Evolutionary conservation across 2,113 vertebrate species (phyloP), one percentile per base, ranked within the genome.

Genomic region (Gasterosteus aculeatus): DNA sequence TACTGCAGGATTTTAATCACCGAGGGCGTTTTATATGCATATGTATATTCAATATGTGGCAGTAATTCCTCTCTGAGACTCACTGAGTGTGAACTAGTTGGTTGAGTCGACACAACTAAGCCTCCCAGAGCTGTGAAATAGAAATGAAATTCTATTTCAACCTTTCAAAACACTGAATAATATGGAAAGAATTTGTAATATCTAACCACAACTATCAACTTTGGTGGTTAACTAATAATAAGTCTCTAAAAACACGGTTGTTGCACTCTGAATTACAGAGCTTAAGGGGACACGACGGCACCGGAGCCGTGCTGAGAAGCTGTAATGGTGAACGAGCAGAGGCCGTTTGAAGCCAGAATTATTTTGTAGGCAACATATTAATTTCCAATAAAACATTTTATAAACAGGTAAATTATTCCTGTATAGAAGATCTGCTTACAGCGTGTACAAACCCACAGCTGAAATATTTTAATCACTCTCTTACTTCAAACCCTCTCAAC

Each of bases 381-480:
- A 79, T 81, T 86, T 85, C 54, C 29, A 61, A 60, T 64, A 47
- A 68, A 78, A 56, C 31, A 60, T 38, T 74, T 69, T 51, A 2
- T 69, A 62, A 72, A 69, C 72, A 7, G 22, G 18, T 39, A 82
- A 72, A 74, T 77, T 68, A 77, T 71, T 87, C 29, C 49, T 47
- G 64, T 11, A 16, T 22, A 5, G 31, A 62, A 38, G 54, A 76
- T 22, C 41, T 69, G 47, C 46, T 49, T 76, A 10, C 26, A 7
- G 59, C 2, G 15, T 59, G 39, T 38, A 75, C 35, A 70, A 72
- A 68, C 29, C 42, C 12, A 35, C 14, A 58, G 65, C 67, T 75
- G 65, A 79, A 79, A 75, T 14, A 73, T 89, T 85, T 87, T 75
- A 87, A 86, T 89, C 69, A 83, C 22, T 77, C 38, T 77, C 38